Evolutionary conservation across 2,888 invertebrate species (phyloP), one percentile per base, ranked within the genome.

Genomic region (Dugesia japonica): DNA sequence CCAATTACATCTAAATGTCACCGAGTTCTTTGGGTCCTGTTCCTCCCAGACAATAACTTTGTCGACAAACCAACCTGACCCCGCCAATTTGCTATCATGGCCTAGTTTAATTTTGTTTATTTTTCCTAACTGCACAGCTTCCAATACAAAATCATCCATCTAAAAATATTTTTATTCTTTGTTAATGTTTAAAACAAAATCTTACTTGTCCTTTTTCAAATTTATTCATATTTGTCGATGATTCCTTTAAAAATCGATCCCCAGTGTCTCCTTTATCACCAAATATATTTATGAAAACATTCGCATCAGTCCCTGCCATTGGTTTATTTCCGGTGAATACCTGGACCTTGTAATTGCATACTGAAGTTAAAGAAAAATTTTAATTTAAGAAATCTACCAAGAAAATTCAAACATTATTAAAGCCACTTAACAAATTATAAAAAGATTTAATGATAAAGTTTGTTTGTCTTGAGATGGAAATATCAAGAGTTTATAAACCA

Each of bases 251-350:
- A 78, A 82, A 82, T 28, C 83, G 79, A 79, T 85, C 85, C 7
- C 85, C 85, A 0, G 81, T 81, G 79, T 85, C 84, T 7, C 85
- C 84, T 38, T 81, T 80, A 78, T 84, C 83, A 15, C 85, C 85
- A 77, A 79, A 82, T 0, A 85, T 79, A n/a, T 81, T 84, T n/a
- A 84, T 78, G 81, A 82, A 85, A 9, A 85, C 84, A 79, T 84
- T 84, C 42, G 85, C 84, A 79, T 85, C 83, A 20, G 85, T 85
- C 0, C 85, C 85, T 15, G 81, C 82, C 20, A 42, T 26, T 1
- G 1, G 7, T 42, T 28, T 42, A 4, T 38, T 75, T 15, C 75
- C 75, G 1, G 75, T 75, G 72, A 9, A 42, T 9, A 75, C 28
- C 20, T 75, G 56, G 23, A 71, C 75, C 13, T 28, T 23, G 28